A percentile compares a stretch with the other conserved stretches of the same genome.
These are phyloP conservation scores for Oedothorax gibbosus DNA, from an alignment of 1,140 invertebrate genomes.

Conservation along the genomic window DNA sequence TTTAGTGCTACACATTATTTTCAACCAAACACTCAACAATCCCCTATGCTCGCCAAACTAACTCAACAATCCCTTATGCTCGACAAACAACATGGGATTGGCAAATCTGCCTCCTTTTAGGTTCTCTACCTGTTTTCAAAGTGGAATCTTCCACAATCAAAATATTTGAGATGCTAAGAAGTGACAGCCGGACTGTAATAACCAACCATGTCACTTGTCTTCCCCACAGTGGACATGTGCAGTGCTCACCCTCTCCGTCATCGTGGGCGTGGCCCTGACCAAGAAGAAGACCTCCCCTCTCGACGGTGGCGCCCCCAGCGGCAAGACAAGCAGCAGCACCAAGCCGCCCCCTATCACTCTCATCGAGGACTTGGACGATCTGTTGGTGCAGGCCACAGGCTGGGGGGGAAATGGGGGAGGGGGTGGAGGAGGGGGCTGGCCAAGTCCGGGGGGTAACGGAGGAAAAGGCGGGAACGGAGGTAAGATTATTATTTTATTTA, in stretches of 20 bases:
- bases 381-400: slow-evolving; percentile 49
- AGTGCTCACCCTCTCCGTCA: slow-evolving; percentile 39
- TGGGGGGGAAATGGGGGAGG: slow-evolving; percentile 31
- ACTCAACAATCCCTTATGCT: slow-evolving; percentile 6
- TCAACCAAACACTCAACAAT: slow-evolving; percentile 11
- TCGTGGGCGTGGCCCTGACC: slow-evolving; percentile 43
- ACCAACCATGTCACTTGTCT: no score
- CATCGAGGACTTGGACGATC: slow-evolving; percentile 44
- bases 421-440: slow-evolving; percentile 39
- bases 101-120: no score
- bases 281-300: slow-evolving; percentile 38
- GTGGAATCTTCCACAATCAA: no score
- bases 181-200: no score
- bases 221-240: slow-evolving; percentile 40
- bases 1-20: no score
- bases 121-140: no score
- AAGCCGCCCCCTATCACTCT: slow-evolving; percentile 41
- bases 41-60: neutral
- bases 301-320: neutral
- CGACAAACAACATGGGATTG: neutral
- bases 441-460: slow-evolving; percentile 14
- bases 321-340: neutral
- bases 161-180: no score
- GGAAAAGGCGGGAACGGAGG: slow-evolving; percentile 19
- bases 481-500: neutral